A percentile compares a stretch with the other conserved stretches of the same genome.
Conservation (phyloP, 2,888 invertebrate species). For the Ischnus inquisitorius region DNA sequence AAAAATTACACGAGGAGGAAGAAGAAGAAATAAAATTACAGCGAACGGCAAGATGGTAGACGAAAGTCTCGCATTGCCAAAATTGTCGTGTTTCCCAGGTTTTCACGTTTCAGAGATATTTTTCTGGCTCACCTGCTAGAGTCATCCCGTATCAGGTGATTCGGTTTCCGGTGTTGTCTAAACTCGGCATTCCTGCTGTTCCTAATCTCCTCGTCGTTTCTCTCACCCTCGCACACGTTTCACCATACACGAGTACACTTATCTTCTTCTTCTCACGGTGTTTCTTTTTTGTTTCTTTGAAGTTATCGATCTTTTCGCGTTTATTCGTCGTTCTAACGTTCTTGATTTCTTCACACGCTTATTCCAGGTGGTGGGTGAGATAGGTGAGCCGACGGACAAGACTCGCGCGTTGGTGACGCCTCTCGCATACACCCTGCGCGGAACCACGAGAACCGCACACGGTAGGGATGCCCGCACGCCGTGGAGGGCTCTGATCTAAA, state of each 20-base stretch:
- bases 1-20: conserved; percentile 6
- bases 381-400: conserved; percentile 27
- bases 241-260: conserved; percentile 14
- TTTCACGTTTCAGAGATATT: background rate
- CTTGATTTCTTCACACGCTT: conserved; percentile 15
- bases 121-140: conserved; percentile 80
- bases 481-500: conserved; percentile 73
- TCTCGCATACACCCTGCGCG: conserved; percentile 35
- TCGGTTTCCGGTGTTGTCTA: conserved; percentile 74
- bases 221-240: conserved; percentile 28
- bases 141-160: conserved; percentile 81
- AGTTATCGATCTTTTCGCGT: conserved; percentile 8
- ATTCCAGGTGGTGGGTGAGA: conserved; percentile 32
- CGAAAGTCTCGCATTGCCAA: conserved; percentile 21
- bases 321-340: conserved; percentile 16
- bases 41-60: conserved; percentile 53
- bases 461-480: conserved; percentile 58
- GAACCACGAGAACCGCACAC: conserved; percentile 54
- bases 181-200: conserved; percentile 77
- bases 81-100: background rate
- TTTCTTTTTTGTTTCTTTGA: conserved; percentile 2
- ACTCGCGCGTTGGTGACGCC: conserved; percentile 41
- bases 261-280: background rate
- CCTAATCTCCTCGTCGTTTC: conserved; percentile 47
- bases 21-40: conserved; percentile 1